Percentiles rank a stretch among this genome's conserved stretches.
phyloP scores from a whole-genome alignment of 1,140 invertebrate species.

The Diploscapter pachys region DNA sequence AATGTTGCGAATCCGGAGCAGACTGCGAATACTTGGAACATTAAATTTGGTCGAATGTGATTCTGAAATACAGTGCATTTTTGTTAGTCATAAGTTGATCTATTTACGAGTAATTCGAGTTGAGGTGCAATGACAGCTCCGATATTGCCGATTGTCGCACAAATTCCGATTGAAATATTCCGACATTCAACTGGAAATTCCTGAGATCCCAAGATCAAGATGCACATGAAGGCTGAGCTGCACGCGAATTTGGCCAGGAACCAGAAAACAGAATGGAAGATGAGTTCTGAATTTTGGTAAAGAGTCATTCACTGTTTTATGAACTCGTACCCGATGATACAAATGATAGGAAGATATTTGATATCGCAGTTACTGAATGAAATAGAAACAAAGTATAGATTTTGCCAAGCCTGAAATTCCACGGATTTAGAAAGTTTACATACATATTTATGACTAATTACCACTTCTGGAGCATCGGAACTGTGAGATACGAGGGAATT shows the following conservation, averaged over 20 bases:
- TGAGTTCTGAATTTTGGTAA: no score
- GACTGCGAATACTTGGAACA: no score
- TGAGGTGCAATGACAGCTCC: slow-evolving; percentile 13
- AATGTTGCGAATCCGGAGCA: no score
- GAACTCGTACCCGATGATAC: not conserved
- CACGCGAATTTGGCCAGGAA: slow-evolving; percentile 7
- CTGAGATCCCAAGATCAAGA: slow-evolving; percentile 1
- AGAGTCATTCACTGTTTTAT: no score
- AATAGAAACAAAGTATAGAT: slow-evolving; percentile 11
- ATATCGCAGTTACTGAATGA: slow-evolving; percentile 3
- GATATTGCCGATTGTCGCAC: slow-evolving; percentile 4
- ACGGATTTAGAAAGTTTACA: not conserved
- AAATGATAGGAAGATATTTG: not conserved
- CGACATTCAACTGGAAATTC: slow-evolving; percentile 10
- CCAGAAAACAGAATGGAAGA: slow-evolving; percentile 4
- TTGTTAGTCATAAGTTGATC: no score
- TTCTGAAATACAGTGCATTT: no score
- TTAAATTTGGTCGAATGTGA: no score
- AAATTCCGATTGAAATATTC: not conserved
- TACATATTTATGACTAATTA: not conserved
- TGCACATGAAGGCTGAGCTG: slow-evolving; percentile 17
- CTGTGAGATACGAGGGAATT: slow-evolving; percentile 7
- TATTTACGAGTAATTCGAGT: slow-evolving; percentile 6
- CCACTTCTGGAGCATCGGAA: not conserved
- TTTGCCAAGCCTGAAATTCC: slow-evolving; percentile 6